Evolutionary conservation across 2,113 vertebrate species (phyloP).

Genomic region (Sinocyclocheilus anshuiensis): DNA sequence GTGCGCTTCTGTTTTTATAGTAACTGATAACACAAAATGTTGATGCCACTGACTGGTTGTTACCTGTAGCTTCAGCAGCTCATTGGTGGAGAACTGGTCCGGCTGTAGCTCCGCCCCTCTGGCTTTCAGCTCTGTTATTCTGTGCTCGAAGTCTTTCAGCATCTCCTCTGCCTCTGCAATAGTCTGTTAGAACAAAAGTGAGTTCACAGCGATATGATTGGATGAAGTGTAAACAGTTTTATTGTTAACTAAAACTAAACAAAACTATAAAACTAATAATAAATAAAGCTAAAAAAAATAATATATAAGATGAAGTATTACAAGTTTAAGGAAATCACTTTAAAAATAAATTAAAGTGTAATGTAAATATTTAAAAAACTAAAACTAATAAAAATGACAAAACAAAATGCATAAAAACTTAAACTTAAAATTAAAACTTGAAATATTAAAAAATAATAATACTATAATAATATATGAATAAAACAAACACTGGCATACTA

Average conservation of each 20-base stretch:
- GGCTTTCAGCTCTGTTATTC: conserved; percentile 84
- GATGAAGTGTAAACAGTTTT: neutral
- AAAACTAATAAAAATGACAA: neutral
- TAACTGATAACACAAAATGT: neutral
- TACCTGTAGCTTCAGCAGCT: conserved; percentile 93
- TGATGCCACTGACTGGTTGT: neutral
- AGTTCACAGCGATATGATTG: neutral
- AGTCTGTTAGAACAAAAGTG: conserved; percentile 68
- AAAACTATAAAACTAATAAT: neutral
- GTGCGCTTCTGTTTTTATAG: neutral
- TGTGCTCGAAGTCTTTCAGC: conserved; percentile 86
- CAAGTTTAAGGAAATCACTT: too few relatives aligned
- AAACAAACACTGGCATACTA: neutral
- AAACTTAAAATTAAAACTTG: too few relatives aligned
- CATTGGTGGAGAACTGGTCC: conserved; percentile 83
- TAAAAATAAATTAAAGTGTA: neutral
- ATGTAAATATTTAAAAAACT: neutral
- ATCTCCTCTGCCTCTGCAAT: conserved; percentile 88
- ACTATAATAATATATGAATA: neutral
- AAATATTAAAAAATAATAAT: neutral
- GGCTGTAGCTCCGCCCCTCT: conserved; percentile 81
- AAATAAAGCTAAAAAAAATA: too few relatives aligned
- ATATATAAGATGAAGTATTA: too few relatives aligned
- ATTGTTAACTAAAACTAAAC: neutral
- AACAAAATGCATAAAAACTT: neutral